Base-by-base conservation (phyloP, 1,140 invertebrate species). In the Drosophila bocqueti region DNA sequence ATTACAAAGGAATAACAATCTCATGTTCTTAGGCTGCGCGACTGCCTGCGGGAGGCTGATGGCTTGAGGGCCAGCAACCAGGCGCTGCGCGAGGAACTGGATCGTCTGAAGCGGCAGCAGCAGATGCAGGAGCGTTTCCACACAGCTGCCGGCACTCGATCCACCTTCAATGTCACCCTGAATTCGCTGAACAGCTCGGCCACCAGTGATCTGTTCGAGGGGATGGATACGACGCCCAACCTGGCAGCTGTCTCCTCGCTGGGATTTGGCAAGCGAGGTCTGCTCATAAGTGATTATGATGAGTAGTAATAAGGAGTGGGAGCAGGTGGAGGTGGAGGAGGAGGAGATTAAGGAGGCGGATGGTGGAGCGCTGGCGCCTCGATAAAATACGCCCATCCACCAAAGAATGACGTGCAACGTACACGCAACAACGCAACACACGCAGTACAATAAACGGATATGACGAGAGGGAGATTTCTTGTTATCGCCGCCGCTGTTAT, bases 41-140 rank as follows among this genome's bases (percentile, higher is more conserved):
- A 90, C 61, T 92, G 92, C 54, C 65, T 93, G 67, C 64, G 68
- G 18, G 90, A 91, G 69, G 85, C 84, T 74, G 92, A 93, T n/a
- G 72, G 76, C 29, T 49, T 92, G 72, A 79, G 84, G 50, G 52
- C 89, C n/a, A 92, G 82, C 64, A 92, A 92, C 74, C 84, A 92
- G 75, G 80, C 82, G 40, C 54, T 92, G 63, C 77, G 89, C 16
- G 78, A 81, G 43, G 87, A 92, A 29, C 63, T 92, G 38, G 78
- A 86, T n/a, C 73, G 74, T 18, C 46, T 92, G 58, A 91, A 85
- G 55, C 75, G 83, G 9, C 72, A 91, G 40, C 75, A 87, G 42
- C 68, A 87, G 65, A 75, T 91, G 63, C 82, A 83, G 50, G 79
- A 89, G 43, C 79, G 79, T 26, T 85, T 79, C 58, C 74, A 76